These are phyloP conservation scores for Metridium senile DNA, from an alignment of 92 coral and sea anemone genomes.

Conservation along the genomic window DNA sequence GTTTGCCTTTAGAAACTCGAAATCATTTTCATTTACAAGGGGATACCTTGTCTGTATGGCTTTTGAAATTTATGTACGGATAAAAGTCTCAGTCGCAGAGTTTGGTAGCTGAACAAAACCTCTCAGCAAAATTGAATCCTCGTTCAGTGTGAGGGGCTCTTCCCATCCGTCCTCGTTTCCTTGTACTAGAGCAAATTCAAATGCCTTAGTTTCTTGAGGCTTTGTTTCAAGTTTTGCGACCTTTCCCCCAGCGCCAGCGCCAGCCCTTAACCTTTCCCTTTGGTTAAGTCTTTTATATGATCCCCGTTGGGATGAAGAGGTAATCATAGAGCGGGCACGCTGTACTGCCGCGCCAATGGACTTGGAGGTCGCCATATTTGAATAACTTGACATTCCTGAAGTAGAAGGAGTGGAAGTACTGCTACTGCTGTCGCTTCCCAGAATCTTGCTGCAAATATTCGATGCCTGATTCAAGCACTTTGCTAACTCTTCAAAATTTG, in stretches of 20 bases:
- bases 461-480: slow-evolving; percentile 31
- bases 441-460: slow-evolving; percentile 28
- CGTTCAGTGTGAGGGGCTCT: slow-evolving; percentile 19
- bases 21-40: slow-evolving; percentile 38
- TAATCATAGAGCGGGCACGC: slow-evolving; percentile 51
- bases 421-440: too few relatives aligned
- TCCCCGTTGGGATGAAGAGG: slow-evolving; percentile 26
- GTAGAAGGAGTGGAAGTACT: slow-evolving; percentile 24
- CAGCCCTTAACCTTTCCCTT: slow-evolving; percentile 34
- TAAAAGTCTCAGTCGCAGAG: slow-evolving; percentile 24
- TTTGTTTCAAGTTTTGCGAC: too few relatives aligned
- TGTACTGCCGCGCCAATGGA: slow-evolving; percentile 41
- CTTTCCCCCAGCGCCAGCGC: neutral
- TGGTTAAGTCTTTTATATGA: slow-evolving; percentile 39
- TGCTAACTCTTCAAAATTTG: slow-evolving; percentile 29
- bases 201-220: slow-evolving; percentile 35
- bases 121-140: slow-evolving; percentile 31
- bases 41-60: slow-evolving; percentile 48
- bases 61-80: slow-evolving; percentile 25
- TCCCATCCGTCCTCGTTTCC: slow-evolving; percentile 31
- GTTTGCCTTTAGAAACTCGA: slow-evolving; percentile 39
- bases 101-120: slow-evolving; percentile 50
- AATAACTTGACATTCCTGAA: slow-evolving; percentile 8
- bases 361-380: slow-evolving; percentile 13
- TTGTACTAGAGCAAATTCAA: slow-evolving; percentile 47